phyloP scores from a whole-genome alignment of 2,113 vertebrate genomes.

The Myotis lucifugus region DNA sequence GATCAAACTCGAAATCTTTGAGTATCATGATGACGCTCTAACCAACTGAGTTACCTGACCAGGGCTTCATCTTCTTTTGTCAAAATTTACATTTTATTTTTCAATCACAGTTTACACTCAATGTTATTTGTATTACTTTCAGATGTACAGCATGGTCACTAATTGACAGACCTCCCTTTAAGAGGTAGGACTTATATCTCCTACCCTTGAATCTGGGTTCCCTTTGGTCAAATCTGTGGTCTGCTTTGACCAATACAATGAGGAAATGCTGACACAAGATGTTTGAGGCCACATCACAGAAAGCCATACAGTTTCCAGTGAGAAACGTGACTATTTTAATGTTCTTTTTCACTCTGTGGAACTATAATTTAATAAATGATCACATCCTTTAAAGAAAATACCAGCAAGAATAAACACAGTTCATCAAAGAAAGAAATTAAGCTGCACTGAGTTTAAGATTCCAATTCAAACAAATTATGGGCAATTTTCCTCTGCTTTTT shows the following conservation, averaged over 20 bases:
- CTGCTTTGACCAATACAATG: neutral
- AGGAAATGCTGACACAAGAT: neutral
- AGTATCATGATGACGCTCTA: neutral
- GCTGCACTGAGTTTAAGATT: constrained; percentile 36
- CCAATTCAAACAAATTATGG: constrained; percentile 60
- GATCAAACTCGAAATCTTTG: neutral
- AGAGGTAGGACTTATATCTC: neutral
- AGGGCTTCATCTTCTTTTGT: neutral
- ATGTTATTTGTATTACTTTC: neutral
- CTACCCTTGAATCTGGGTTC: neutral
- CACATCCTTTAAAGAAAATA: constrained; percentile 45
- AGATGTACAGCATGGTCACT: neutral
- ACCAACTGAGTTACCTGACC: neutral
- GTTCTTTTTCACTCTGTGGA: constrained; percentile 27
- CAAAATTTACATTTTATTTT: neutral
- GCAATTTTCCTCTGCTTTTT: constrained; percentile 22
- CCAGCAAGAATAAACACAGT: constrained; percentile 54
- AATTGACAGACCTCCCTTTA: neutral
- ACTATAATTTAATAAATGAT: constrained; percentile 36
- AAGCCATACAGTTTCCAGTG: neutral
- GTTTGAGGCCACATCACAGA: neutral
- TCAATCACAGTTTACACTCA: neutral
- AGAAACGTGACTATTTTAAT: constrained; percentile 17
- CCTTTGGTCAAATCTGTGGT: neutral
- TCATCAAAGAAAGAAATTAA: constrained; percentile 48